Evolutionary conservation across 2,797 vertebrate species (phyloP).

Genomic region (Sebastes reedi): DNA sequence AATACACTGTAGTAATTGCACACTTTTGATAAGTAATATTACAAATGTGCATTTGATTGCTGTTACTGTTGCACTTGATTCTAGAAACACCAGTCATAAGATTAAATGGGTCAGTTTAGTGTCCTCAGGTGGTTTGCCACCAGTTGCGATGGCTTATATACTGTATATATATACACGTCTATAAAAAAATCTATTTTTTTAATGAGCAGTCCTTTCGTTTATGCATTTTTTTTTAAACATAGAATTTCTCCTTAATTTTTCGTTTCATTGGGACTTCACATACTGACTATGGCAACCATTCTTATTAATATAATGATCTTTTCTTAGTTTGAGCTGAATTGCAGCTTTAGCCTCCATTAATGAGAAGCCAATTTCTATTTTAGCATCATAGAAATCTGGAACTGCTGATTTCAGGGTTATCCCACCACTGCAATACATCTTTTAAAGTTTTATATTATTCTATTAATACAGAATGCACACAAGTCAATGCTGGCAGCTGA

Average conservation of each 20-base stretch:
- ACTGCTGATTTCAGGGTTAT: conserved; percentile 10
- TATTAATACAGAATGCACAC: background rate
- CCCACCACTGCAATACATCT: background rate
- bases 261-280: background rate
- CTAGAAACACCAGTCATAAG: background rate
- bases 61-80: background rate
- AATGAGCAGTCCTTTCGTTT: too few species aligned
- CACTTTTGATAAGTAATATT: background rate
- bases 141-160: background rate
- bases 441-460: background rate
- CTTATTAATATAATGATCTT: background rate
- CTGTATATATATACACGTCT: background rate
- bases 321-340: conserved; percentile 21
- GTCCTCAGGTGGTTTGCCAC: fast-evolving
- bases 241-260: background rate
- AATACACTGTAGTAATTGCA: background rate
- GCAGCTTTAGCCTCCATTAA: conserved; percentile 29
- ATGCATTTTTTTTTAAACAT: too few species aligned
- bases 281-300: too few species aligned
- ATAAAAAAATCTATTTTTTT: too few species aligned
- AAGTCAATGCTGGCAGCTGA: background rate
- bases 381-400: background rate
- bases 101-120: background rate
- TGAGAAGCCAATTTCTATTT: conserved; percentile 22
- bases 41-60: background rate